These are phyloP conservation scores for Drosophila mercatorum DNA, from an alignment of 2,888 invertebrate genomes.

Conservation along the genomic window DNA sequence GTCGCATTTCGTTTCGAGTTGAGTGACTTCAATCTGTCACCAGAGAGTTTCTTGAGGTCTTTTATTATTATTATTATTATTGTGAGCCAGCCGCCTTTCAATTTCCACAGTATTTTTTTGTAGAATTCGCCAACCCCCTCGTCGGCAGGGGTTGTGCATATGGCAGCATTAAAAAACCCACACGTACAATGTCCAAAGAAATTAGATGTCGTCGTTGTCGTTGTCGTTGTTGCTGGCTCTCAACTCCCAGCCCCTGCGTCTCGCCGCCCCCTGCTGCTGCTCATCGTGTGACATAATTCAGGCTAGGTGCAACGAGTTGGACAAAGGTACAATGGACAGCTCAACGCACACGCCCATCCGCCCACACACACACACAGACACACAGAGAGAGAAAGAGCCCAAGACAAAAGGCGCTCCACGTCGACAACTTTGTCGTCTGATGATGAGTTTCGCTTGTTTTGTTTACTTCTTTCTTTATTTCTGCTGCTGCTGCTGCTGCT, in stretches of 20 bases:
- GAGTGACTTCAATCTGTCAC: slow-evolving; percentile 84
- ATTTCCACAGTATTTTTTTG: slow-evolving; percentile 34
- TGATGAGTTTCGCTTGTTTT: slow-evolving; percentile 61
- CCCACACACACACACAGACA: slow-evolving; percentile 14
- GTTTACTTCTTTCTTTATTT: slow-evolving; percentile 12
- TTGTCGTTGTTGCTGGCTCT: slow-evolving; percentile 41
- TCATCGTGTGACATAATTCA: slow-evolving; percentile 79
- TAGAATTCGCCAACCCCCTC: slow-evolving; percentile 61
- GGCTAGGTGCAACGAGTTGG: slow-evolving; percentile 68
- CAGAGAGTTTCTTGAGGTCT: slow-evolving; percentile 70
- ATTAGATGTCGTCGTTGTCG: slow-evolving; percentile 66
- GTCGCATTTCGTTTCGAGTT: slow-evolving; percentile 84
- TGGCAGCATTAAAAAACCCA: slow-evolving; percentile 84
- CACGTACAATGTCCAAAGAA: slow-evolving; percentile 78
- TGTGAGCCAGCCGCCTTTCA: slow-evolving; percentile 38
- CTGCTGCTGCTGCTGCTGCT: not conserved
- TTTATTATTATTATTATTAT: slow-evolving; percentile 57
- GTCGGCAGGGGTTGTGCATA: slow-evolving; percentile 82
- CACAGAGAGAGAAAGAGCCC: slow-evolving; percentile 8
- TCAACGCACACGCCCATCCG: slow-evolving; percentile 51
- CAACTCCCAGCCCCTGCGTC: not conserved
- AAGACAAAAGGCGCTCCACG: slow-evolving; percentile 60
- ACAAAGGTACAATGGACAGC: slow-evolving; percentile 70
- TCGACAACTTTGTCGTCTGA: slow-evolving; percentile 53
- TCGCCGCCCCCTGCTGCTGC: not conserved